phyloP scores from a whole-genome alignment of 2,888 invertebrate species.

The Sminthurides aquaticus region DNA sequence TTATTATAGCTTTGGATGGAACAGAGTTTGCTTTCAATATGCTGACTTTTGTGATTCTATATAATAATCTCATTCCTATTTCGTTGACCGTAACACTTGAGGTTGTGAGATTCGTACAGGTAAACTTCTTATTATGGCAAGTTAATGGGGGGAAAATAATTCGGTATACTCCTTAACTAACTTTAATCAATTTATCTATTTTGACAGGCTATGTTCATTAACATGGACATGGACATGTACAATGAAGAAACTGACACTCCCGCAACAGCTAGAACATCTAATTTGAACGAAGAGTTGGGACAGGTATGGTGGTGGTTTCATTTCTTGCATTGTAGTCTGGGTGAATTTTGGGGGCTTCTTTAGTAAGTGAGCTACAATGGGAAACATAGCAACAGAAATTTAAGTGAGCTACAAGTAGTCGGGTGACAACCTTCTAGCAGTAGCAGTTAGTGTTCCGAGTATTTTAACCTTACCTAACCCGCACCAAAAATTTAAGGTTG shows the following conservation, averaged over 20 bases:
- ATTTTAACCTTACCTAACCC: too few species aligned
- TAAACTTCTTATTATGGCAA: too few species aligned
- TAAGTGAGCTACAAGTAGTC: too few species aligned
- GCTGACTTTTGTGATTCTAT: slow-evolving; percentile 97
- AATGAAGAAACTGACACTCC: slow-evolving; percentile 82
- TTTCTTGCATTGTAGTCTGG: neutral
- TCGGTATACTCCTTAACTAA: neutral
- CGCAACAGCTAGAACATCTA: slow-evolving; percentile 93
- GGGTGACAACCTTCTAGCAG: too few species aligned
- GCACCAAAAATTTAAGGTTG: too few species aligned
- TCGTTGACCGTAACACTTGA: slow-evolving; percentile 98
- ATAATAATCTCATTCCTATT: slow-evolving; percentile 99
- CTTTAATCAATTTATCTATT: neutral
- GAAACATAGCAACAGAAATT: too few species aligned
- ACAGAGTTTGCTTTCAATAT: slow-evolving; percentile 66
- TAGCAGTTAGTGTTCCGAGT: too few species aligned
- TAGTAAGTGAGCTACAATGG: too few species aligned
- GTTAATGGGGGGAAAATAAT: neutral
- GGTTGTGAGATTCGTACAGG: slow-evolving; percentile 92
- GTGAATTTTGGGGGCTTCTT: neutral
- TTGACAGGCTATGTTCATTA: slow-evolving; percentile 74
- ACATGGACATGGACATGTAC: slow-evolving; percentile 97
- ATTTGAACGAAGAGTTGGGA: slow-evolving; percentile 95
- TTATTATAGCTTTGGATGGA: slow-evolving; percentile 5
- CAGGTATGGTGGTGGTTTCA: too few species aligned